These are phyloP conservation scores for Gymnocypris eckloni DNA, from an alignment of 2,797 vertebrate genomes.

Conservation along the genomic window DNA sequence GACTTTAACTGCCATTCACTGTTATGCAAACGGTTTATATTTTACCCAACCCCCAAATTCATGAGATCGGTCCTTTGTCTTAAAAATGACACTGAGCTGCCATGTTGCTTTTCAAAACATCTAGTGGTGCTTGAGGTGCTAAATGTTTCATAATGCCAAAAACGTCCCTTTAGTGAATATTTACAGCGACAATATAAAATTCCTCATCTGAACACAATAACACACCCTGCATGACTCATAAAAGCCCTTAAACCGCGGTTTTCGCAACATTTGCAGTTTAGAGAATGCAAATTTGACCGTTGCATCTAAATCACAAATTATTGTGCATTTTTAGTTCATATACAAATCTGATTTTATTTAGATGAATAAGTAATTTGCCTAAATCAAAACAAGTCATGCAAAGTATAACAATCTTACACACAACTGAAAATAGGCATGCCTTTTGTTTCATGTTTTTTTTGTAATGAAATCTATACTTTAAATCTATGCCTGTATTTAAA, in stretches of 20 bases:
- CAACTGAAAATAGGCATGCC: neutral
- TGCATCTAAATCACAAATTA: neutral
- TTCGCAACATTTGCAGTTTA: neutral
- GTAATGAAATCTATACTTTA: neutral
- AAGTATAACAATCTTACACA: neutral
- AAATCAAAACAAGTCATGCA: neutral
- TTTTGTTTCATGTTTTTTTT: neutral
- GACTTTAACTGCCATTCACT: neutral
- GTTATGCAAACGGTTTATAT: neutral
- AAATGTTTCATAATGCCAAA: neutral
- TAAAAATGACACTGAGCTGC: neutral
- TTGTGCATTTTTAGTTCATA: neutral
- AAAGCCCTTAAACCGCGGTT: neutral
- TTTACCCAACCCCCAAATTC: neutral
- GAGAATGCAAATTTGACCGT: neutral
- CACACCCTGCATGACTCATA: neutral
- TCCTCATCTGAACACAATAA: neutral
- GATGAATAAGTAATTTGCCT: neutral
- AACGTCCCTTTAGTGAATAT: neutral
- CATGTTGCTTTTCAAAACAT: neutral
- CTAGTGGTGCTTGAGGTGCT: too few species aligned
- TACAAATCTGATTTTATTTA: neutral
- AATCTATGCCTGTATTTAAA: neutral
- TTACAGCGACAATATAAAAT: neutral
- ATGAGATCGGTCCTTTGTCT: neutral